Base-by-base conservation (phyloP, 2,888 invertebrate genomes). In the Drosophila cognata region DNA sequence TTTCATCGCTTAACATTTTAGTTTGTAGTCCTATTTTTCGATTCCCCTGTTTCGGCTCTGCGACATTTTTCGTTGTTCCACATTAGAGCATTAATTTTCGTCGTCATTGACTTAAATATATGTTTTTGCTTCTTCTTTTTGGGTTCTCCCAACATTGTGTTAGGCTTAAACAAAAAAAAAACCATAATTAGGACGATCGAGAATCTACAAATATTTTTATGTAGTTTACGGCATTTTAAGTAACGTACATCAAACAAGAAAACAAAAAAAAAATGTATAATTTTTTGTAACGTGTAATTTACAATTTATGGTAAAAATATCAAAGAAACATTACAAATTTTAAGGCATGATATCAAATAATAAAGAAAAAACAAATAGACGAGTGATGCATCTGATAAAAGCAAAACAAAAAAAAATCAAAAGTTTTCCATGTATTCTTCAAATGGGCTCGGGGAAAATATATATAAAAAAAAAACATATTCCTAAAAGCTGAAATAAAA, bases 161-260 rank as follows among this genome's bases (percentile, higher is more conserved):
- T 82, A 84, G 87, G 76, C 74, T 84, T 71, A 81, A 70, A 64
- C 72, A 5, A 21, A 46, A 13, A 46, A 46, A 43, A 13, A 21
- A 18, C 66, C 28, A 56, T 78, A 73, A 80, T 72, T 85, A 78
- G 82, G 87, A 77, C 71, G 81, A 13, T n/a, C 46, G 25, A 38
- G 13, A 71, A 78, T 84, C 77, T 84, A 84, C 85, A 75, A 65
- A 65, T 72, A 73, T 52, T 74, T 82, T 81, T 73, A 74, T 75
- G 82, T 87, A 82, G 76, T 77, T 73, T 84, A 81, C 69, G 81
- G 81, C 85, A 85, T 88, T 85, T 87, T 88, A 84, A 87, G 87
- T 77, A 82, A 77, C 48, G 58, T 61, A 57, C 50, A 61, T 68
- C 55, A 52, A 57, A 56, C 63, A 51, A n/a, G 2, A 36, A 31